phyloP scores from a whole-genome alignment of 2,888 invertebrate genomes.

The Ormyrus thymus region DNA sequence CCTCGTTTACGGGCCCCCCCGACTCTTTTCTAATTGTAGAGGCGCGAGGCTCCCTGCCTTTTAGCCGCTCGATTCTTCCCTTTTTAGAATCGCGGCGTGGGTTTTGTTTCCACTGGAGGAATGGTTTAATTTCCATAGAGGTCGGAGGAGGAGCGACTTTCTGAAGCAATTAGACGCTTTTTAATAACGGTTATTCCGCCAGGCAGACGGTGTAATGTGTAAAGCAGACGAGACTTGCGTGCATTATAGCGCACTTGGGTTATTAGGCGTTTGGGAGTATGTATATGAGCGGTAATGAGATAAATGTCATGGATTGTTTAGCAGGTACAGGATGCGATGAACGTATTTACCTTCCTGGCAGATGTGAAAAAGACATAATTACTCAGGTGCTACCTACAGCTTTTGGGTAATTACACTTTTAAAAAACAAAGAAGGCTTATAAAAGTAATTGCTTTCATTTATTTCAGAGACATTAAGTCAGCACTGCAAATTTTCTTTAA shows the following conservation, averaged over 20 bases:
- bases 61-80: no score
- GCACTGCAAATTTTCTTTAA: no score
- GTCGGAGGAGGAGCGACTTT: neutral
- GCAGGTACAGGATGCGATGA: neutral
- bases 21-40: neutral
- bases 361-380: no score
- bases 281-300: neutral
- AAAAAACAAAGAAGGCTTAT: no score
- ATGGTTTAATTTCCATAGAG: conserved; percentile 8
- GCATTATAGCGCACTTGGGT: neutral
- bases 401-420: no score
- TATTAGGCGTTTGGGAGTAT: neutral
- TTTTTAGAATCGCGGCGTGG: neutral
- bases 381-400: no score
- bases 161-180: conserved; percentile 13
- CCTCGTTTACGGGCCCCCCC: neutral
- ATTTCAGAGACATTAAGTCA: no score
- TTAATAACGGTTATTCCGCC: conserved; percentile 24
- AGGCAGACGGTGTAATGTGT: no score
- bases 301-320: neutral
- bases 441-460: no score
- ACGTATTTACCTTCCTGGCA: neutral
- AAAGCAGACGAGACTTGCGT: no score
- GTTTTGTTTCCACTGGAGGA: neutral
- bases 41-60: no score